Conservation (phyloP, 2,888 invertebrate genomes). For the Archaeoteleia sp. region DNA sequence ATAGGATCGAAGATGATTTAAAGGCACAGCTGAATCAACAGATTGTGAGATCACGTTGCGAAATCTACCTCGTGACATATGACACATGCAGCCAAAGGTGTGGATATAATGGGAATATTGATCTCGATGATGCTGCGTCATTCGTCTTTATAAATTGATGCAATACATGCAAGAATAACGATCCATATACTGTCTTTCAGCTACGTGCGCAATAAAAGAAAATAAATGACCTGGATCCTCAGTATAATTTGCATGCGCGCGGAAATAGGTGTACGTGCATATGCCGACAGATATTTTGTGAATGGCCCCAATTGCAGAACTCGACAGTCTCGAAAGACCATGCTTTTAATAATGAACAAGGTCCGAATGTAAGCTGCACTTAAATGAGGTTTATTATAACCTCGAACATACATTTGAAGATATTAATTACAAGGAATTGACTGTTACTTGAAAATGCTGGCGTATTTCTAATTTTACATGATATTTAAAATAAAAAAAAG, state of each 20-base stretch:
- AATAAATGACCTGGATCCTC: slow-evolving; percentile 5
- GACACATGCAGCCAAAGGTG: slow-evolving; percentile 22
- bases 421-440: too few species aligned
- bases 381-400: background rate
- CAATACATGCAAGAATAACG: background rate
- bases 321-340: background rate
- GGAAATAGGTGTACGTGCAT: slow-evolving; percentile 1
- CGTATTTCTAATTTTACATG: too few species aligned
- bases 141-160: slow-evolving; percentile 8
- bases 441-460: too few species aligned
- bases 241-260: slow-evolving; percentile 1
- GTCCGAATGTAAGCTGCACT: background rate
- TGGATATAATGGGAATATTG: slow-evolving; percentile 15
- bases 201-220: background rate
- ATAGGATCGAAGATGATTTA: slow-evolving; percentile 28
- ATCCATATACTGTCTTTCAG: background rate
- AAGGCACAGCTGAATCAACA: slow-evolving; percentile 38
- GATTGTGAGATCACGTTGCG: slow-evolving; percentile 20
- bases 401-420: too few species aligned
- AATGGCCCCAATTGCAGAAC: background rate
- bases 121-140: slow-evolving; percentile 35
- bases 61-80: slow-evolving; percentile 16
- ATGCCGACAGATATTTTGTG: background rate
- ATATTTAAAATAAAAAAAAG: too few species aligned
- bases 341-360: background rate